Evolutionary conservation across 2,113 vertebrate genomes (phyloP), one percentile per base, ranked within the genome.

Genomic region (Hassar affinis): DNA sequence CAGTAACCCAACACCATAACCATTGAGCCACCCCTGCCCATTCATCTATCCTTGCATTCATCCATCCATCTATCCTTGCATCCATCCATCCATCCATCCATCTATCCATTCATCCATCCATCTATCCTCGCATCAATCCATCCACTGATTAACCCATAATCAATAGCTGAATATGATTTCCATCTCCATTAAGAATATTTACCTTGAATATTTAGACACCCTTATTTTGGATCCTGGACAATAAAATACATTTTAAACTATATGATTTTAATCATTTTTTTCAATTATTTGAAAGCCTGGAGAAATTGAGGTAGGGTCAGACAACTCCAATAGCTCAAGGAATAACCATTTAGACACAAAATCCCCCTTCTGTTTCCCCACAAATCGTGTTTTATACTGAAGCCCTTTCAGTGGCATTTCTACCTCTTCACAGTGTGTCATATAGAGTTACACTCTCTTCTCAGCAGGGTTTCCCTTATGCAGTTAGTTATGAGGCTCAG

Each of bases 371-470:
- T 35, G 5, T 9, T 38, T 45, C 33, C 25, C 27, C 22, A 47
- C 38, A 27, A 61, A n/a, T 22, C 38, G 61, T 61, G 1, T 61
- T 79, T 61, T 45, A 18, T 47, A 47, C 77, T 56, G 51, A 77
- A 77, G 42, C 74, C 22, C 51, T 38, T 77, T 22, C 18, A 38
- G 8, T 38, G 30, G 18, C 51, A 56, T 35, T 56, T 79, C 42
- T 25, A 45, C 54, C 54, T 45, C 56, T 79, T 61, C 56, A 45
- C 33, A 61, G 56, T 78, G 45, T 59, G 75, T 56, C 35, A 78
- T 45, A 6, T 2, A 61, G 54, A 61, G 22, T 45, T 61, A 0
- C 22, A 79, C 8, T 15, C 25, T 59, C 35, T 79, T 35, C 77
- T 42, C 77, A 79, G 56, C 77, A 47, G 54, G 56, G 35, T 18